Evolutionary conservation across 2,888 invertebrate species (phyloP).

Genomic region (Smittia sp.): DNA sequence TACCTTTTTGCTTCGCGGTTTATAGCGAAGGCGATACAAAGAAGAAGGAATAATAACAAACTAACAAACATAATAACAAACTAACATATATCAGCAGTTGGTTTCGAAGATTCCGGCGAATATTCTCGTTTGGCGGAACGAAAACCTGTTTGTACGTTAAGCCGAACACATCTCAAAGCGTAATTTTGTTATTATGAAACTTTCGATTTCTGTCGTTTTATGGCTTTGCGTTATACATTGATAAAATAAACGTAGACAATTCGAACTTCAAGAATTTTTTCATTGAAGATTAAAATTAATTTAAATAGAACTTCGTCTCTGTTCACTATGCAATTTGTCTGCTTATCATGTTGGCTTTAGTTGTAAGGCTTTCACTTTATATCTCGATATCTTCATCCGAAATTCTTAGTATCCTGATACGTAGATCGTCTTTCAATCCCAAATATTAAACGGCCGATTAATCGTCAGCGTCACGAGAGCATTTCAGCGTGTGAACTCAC

Average conservation of each 20-base stretch:
- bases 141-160: not conserved
- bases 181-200: not conserved
- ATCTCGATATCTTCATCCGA: no score
- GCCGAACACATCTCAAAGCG: not conserved
- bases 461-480: not conserved
- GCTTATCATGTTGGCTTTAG: no score
- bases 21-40: not conserved
- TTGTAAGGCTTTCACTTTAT: no score
- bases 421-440: no score
- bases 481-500: slow-evolving; percentile 33
- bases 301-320: not conserved
- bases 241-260: no score
- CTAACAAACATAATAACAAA: not conserved
- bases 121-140: not conserved
- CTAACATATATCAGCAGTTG: not conserved
- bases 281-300: no score
- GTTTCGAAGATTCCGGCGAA: not conserved
- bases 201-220: slow-evolving; percentile 11
- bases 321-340: not conserved
- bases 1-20: no score
- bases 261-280: no score
- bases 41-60: not conserved
- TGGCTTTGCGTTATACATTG: no score
- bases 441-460: not conserved
- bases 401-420: no score